Conservation (phyloP, 2,113 vertebrate genomes). For the Aspidoscelis tigris region DNA sequence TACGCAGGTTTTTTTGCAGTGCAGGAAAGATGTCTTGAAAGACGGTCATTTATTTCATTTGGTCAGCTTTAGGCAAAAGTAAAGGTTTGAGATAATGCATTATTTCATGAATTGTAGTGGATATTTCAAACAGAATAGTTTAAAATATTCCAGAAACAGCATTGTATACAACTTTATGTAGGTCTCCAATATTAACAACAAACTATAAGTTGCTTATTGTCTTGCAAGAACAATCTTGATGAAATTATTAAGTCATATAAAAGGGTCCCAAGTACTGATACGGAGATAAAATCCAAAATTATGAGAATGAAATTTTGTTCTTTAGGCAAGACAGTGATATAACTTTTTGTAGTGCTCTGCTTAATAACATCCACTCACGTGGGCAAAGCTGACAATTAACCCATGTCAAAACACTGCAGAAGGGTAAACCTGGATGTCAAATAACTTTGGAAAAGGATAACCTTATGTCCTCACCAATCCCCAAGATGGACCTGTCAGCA, state of each 20-base stretch:
- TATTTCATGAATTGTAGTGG: conserved; percentile 34
- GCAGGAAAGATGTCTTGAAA: conserved; percentile 40
- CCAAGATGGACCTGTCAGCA: conserved; percentile 61
- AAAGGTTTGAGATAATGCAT: conserved; percentile 38
- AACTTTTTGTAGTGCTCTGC: conserved; percentile 51
- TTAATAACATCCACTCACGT: conserved; percentile 61
- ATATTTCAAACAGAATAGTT: conserved; percentile 48
- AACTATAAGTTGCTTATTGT: conserved; percentile 5
- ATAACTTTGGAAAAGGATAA: conserved; percentile 67
- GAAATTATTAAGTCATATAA: conserved; percentile 32
- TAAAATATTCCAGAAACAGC: conserved; percentile 45
- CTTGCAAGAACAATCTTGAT: too few relatives aligned
- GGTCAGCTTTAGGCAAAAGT: conserved; percentile 44
- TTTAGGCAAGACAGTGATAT: conserved; percentile 56
- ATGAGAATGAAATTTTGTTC: conserved; percentile 52
- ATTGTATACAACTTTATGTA: conserved; percentile 35
- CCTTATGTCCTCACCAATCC: conserved; percentile 58
- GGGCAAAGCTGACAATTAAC: conserved; percentile 72
- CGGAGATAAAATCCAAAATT: conserved; percentile 35
- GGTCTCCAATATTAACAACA: conserved; percentile 20
- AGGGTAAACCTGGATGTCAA: conserved; percentile 63
- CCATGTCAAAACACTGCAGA: conserved; percentile 67
- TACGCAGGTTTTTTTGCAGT: conserved; percentile 48
- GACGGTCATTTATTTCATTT: conserved; percentile 59
- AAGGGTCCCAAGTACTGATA: conserved; percentile 28